Evolutionary conservation across 2,113 vertebrate species (phyloP).

Genomic region (Urocitellus parryii): DNA sequence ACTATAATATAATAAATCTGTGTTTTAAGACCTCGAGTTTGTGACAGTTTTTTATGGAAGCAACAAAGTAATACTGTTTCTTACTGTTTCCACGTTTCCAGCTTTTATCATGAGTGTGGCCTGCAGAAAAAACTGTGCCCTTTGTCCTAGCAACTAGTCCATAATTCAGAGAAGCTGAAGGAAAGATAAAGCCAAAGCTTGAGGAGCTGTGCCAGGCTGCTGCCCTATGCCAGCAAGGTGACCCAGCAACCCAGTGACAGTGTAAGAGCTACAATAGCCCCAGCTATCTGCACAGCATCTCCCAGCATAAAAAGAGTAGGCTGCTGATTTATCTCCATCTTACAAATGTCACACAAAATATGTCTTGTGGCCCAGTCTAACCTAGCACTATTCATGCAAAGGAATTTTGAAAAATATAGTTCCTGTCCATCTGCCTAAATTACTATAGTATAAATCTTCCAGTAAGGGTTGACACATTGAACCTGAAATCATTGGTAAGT

Average conservation of each 20-base stretch:
- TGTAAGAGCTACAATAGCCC: neutral
- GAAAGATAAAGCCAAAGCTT: neutral
- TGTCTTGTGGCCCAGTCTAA: neutral
- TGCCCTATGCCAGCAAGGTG: neutral
- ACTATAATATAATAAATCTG: neutral
- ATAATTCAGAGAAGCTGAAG: constrained; percentile 1
- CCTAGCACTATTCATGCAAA: neutral
- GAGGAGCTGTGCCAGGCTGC: neutral
- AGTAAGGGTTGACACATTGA: neutral
- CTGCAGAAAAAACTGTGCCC: neutral
- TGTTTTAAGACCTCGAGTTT: neutral
- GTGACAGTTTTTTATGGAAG: neutral
- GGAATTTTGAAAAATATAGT: neutral
- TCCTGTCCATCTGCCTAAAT: neutral
- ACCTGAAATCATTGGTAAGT: neutral
- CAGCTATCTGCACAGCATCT: neutral
- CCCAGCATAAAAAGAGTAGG: neutral
- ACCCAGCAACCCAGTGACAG: neutral
- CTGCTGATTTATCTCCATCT: neutral
- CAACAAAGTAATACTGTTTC: neutral
- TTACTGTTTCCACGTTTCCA: neutral
- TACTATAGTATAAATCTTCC: neutral
- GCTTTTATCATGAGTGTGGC: neutral
- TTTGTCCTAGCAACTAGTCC: neutral
- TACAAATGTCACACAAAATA: neutral